Conservation (phyloP, 2,888 invertebrate species). For the Tricholauxania praeusta region DNA sequence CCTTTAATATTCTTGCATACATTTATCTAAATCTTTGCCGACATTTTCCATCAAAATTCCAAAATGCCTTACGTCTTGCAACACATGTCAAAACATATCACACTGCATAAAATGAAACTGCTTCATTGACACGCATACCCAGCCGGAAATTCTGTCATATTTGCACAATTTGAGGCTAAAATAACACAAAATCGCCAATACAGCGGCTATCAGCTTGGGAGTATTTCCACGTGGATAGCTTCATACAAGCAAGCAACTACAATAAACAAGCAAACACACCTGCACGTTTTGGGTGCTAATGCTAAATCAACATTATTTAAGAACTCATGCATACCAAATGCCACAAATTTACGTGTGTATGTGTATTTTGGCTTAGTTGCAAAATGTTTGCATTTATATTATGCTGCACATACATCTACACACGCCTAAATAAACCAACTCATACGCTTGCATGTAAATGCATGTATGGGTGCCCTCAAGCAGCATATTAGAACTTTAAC, state of each 20-base stretch:
- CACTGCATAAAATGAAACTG: neutral
- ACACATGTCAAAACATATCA: constrained; percentile 21
- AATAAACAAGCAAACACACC: constrained; percentile 2
- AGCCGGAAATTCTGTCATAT: no score
- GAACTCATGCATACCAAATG: constrained; percentile 64
- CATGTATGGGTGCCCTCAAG: constrained; percentile 18
- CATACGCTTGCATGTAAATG: constrained; percentile 9
- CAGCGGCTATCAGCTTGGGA: no score
- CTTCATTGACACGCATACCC: neutral
- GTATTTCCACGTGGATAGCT: neutral
- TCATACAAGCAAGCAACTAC: neutral
- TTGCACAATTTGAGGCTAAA: no score
- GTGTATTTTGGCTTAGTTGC: constrained; percentile 8
- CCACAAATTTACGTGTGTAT: constrained; percentile 42
- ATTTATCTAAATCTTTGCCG: constrained; percentile 28
- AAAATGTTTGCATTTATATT: constrained; percentile 31
- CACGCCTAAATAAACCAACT: neutral
- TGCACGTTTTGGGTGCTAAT: constrained; percentile 53
- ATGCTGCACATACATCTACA: constrained; percentile 5
- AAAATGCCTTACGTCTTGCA: constrained; percentile 2
- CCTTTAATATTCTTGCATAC: constrained; percentile 10
- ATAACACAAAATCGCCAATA: no score
- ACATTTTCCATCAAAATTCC: constrained; percentile 33
- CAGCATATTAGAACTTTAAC: constrained; percentile 11
- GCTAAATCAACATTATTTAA: constrained; percentile 66